These are phyloP conservation scores for Teleopsis dalmanni DNA, from an alignment of 1,140 invertebrate genomes.

Conservation along the genomic window DNA sequence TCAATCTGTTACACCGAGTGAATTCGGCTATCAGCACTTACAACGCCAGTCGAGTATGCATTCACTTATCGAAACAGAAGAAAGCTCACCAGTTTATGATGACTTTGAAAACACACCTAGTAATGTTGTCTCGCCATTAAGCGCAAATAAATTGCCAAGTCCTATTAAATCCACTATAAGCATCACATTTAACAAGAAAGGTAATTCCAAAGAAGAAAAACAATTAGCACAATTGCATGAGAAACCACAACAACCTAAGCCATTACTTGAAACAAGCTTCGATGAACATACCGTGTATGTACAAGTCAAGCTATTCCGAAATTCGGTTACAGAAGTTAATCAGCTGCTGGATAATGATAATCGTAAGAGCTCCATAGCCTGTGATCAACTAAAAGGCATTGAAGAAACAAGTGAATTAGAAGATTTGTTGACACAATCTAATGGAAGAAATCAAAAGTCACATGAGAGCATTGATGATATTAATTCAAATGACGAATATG, in stretches of 20 bases:
- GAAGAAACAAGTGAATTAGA: conserved; percentile 21
- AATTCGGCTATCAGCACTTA: conserved; percentile 41
- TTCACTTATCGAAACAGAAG: conserved; percentile 36
- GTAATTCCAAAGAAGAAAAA: conserved; percentile 26
- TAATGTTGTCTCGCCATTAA: conserved; percentile 19
- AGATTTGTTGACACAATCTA: neutral
- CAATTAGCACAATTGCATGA: conserved; percentile 4
- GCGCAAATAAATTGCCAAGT: neutral
- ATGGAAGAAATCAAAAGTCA: neutral
- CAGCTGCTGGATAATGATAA: conserved; percentile 47
- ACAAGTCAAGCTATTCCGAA: conserved; percentile 64
- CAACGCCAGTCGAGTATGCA: conserved; percentile 40
- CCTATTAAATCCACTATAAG: conserved; percentile 56
- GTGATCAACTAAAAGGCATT: conserved; percentile 40
- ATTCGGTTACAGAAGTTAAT: conserved; percentile 67
- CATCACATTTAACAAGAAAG: conserved; percentile 54
- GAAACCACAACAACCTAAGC: conserved; percentile 14
- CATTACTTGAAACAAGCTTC: conserved; percentile 37
- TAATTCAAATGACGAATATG: neutral
- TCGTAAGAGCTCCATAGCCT: conserved; percentile 10
- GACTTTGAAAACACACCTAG: conserved; percentile 38
- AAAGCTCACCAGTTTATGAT: conserved; percentile 36
- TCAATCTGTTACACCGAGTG: conserved; percentile 43
- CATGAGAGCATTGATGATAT: neutral
- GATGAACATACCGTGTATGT: conserved; percentile 56